A percentile compares a stretch with the other conserved stretches of the same genome.
Evolutionary conservation across 2,888 invertebrate species (phyloP).

Genomic region (Lithosia quadra): DNA sequence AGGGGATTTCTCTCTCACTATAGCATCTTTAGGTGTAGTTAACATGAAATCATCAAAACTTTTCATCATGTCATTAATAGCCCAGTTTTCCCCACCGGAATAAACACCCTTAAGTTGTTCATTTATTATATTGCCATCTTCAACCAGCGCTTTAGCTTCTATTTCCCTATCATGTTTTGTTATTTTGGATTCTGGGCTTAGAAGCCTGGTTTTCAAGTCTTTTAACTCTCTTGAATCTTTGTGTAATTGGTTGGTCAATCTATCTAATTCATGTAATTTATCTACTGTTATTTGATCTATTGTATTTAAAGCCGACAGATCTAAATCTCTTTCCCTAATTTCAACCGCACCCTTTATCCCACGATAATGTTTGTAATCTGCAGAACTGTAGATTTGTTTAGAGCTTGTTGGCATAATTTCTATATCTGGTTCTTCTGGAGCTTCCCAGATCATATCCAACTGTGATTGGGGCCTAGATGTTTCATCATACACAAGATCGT

Average conservation of each 20-base stretch:
- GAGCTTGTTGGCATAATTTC: constrained; percentile 84
- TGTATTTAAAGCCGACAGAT: constrained; percentile 91
- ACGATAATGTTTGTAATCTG: constrained; percentile 93
- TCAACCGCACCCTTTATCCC: constrained; percentile 90
- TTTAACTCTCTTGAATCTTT: constrained; percentile 93
- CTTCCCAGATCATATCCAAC: constrained; percentile 95
- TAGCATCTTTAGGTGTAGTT: constrained; percentile 81
- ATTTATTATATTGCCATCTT: constrained; percentile 89
- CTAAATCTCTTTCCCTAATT: constrained; percentile 92
- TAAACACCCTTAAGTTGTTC: constrained; percentile 91
- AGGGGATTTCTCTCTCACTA: constrained; percentile 86
- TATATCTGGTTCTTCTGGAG: constrained; percentile 91
- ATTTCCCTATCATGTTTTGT: constrained; percentile 84
- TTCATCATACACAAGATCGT: constrained; percentile 90
- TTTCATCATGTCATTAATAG: constrained; percentile 89
- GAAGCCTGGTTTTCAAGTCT: constrained; percentile 90
- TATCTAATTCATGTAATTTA: constrained; percentile 92
- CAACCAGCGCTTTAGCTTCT: constrained; percentile 87
- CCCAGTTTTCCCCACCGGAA: constrained; percentile 90
- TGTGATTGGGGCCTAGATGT: constrained; percentile 90
- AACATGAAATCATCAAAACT: constrained; percentile 88
- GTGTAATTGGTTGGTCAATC: constrained; percentile 91
- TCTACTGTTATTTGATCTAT: constrained; percentile 93
- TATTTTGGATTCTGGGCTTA: constrained; percentile 88
- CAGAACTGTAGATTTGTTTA: constrained; percentile 90